These are phyloP conservation scores for human (Homo sapiens) DNA, from an alignment of 2,113 vertebrate species.

Conservation along the genomic window DNA sequence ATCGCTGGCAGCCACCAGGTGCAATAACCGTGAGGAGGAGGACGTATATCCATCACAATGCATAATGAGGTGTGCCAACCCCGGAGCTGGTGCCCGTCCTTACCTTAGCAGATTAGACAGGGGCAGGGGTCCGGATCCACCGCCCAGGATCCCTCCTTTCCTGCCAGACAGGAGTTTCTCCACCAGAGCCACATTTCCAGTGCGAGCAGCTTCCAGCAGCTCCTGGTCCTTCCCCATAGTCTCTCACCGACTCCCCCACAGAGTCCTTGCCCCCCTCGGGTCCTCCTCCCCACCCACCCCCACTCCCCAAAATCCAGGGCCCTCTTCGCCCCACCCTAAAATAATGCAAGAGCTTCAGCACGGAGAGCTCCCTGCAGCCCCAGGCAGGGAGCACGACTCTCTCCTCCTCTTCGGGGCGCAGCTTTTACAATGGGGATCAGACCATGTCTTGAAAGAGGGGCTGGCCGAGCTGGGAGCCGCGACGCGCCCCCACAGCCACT, in stretches of 20 bases:
- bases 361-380: constrained; percentile 78
- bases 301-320: constrained; percentile 40
- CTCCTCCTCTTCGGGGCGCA: constrained; percentile 41
- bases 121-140: constrained; percentile 94
- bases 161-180: constrained; percentile 97
- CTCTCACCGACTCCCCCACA: constrained; percentile 50
- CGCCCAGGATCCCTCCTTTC: constrained; percentile 96
- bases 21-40: constrained; percentile 25
- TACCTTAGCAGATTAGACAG: constrained; percentile 97
- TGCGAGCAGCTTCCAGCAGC: constrained; percentile 97
- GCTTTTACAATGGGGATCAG: constrained; percentile 74
- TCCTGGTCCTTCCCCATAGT: constrained; percentile 99
- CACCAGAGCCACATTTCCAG: constrained; percentile 96
- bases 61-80: constrained; percentile 69
- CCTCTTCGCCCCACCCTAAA: constrained; percentile 65
- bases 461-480: constrained; percentile 43
- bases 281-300: constrained; percentile 66
- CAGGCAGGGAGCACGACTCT: constrained; percentile 37
- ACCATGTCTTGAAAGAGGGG: constrained; percentile 75
- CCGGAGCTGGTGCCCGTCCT: constrained; percentile 71
- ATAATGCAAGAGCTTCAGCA: constrained; percentile 50
- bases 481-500: constrained; percentile 65
- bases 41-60: constrained; percentile 43
- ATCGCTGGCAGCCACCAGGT: constrained; percentile 60
- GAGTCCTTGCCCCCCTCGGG: constrained; percentile 48